Percentiles rank a stretch among this genome's conserved stretches.
phyloP scores from a whole-genome alignment of 2,113 vertebrate species.

The Clarias magur region DNA sequence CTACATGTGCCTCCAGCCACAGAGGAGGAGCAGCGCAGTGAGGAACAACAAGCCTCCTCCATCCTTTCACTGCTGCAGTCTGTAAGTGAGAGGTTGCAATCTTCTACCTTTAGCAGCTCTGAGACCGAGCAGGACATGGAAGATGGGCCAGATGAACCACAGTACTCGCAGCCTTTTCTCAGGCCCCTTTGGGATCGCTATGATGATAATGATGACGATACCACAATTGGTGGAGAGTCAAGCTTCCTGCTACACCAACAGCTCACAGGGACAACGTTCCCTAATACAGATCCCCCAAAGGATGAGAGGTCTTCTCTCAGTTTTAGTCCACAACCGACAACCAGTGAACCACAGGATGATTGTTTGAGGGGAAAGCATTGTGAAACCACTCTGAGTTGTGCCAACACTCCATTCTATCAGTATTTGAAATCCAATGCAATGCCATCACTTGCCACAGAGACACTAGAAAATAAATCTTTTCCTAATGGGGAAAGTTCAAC shows the following conservation, averaged over 20 bases:
- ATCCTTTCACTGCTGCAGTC: conserved; percentile 62
- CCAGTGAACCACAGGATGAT: background rate
- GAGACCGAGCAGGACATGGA: conserved; percentile 14
- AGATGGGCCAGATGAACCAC: background rate
- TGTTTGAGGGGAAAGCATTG: background rate
- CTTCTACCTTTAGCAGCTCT: conserved; percentile 39
- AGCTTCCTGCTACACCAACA: background rate
- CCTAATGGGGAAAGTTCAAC: background rate
- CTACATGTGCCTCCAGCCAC: conserved; percentile 49
- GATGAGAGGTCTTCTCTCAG: background rate
- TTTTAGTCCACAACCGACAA: background rate
- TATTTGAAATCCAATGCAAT: conserved; percentile 48
- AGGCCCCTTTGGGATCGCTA: conserved; percentile 48
- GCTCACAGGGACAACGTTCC: background rate
- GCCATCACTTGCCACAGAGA: conserved; percentile 2
- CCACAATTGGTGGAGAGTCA: background rate
- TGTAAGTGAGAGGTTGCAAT: conserved; percentile 60
- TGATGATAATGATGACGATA: background rate
- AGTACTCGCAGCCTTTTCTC: background rate
- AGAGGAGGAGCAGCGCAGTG: conserved; percentile 55
- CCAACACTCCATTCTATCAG: conserved; percentile 50
- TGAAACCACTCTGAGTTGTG: background rate
- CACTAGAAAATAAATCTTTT: background rate
- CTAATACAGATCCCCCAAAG: background rate
- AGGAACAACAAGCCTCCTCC: conserved; percentile 55